Base-by-base conservation (phyloP, 2,888 invertebrate species). In the Halictus ligatus region DNA sequence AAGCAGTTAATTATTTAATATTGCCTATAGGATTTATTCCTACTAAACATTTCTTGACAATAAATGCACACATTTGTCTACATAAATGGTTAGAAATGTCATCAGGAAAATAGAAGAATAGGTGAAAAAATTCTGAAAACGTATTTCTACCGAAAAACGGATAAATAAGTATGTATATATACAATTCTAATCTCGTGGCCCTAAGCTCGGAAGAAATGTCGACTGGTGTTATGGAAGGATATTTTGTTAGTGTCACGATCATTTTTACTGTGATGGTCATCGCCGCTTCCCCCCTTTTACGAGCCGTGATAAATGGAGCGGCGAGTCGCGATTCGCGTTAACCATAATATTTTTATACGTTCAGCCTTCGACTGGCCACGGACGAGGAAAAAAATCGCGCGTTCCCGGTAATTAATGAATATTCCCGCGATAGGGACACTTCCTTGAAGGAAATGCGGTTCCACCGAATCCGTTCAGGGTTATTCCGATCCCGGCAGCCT, bases 401-500 rank as follows among this genome's bases (percentile, higher is more conserved):
- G 54, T 77, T 80, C 64, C 40, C 71, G 18, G 15, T n/a, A 87
- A 75, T 75, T 85, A 81, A 87, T 85, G 83, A 84, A 83, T 83
- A 81, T 80, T 81, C 64, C 50, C 46, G 48, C 74, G 86, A 84
- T 88, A 84, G 80, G 64, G 48, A 67, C 73, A 46, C 18, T 83
- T 80, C 67, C 78, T 35, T 21, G 79, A 73, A 83, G 80, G 80
- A 89, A 88, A 80, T 64, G 77, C 74, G 76, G 64, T 85, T 85
- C 67, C 80, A 5, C 58, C 76, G 77, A 78, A 76, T 77, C 69
- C 58, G 60, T 81, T 40, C 35, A 25, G 64, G 29, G 46, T 78
- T 72, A 85, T 87, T 82, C 83, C 78, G 69, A 85, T 60, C 25
- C 25, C 13, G 60, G 6, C 18, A 2, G 18, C 25, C 13, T 60